Conservation (phyloP, 2,797 vertebrate genomes). For the Premnoplex brunnescens region DNA sequence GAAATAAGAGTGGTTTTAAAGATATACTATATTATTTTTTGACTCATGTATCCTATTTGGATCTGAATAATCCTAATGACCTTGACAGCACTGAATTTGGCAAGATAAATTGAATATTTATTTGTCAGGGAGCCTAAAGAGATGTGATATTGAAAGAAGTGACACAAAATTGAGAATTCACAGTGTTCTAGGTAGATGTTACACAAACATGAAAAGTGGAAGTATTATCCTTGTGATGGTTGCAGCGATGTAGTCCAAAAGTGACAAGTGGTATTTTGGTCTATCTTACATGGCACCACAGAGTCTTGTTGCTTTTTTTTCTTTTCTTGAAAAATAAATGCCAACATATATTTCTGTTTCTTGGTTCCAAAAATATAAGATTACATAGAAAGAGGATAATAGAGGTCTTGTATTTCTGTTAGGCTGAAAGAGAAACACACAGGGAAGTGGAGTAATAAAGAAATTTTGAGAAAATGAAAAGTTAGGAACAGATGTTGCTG, state of each 20-base stretch:
- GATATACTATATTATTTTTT: neutral
- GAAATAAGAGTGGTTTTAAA: neutral
- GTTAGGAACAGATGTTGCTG: neutral
- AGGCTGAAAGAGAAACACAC: neutral
- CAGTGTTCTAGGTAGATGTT: neutral
- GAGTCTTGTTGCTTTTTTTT: neutral
- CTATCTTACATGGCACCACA: neutral
- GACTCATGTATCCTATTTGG: neutral
- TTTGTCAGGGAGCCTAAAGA: neutral
- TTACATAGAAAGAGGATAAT: neutral
- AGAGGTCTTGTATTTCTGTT: neutral
- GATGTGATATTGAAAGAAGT: neutral
- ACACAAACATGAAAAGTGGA: accelerated
- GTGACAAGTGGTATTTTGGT: neutral
- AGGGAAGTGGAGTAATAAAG: neutral
- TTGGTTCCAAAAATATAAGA: neutral
- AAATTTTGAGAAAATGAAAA: neutral
- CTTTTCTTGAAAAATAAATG: neutral
- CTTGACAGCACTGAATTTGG: neutral
- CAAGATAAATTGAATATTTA: neutral
- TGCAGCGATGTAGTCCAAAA: neutral
- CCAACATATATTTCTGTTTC: neutral
- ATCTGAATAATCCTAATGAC: neutral
- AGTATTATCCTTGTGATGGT: neutral
- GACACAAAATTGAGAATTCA: neutral